phyloP scores from a whole-genome alignment of 2,797 vertebrate genomes.

The Tenualosa ilisha region DNA sequence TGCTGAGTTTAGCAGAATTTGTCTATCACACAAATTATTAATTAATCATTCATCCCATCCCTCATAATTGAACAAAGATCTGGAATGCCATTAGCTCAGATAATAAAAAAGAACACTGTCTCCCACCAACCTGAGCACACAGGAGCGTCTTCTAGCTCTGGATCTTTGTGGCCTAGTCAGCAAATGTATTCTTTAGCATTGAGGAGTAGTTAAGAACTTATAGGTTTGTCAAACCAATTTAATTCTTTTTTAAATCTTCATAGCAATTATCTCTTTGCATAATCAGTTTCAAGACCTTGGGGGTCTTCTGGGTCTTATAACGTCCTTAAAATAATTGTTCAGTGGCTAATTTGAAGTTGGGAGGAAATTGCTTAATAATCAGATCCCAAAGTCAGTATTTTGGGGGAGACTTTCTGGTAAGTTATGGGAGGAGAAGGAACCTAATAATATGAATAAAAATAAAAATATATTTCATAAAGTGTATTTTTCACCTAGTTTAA shows the following conservation, averaged over 20 bases:
- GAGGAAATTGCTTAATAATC: constrained; percentile 82
- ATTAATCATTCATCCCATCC: constrained; percentile 78
- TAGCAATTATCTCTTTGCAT: constrained; percentile 81
- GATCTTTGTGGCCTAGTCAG: constrained; percentile 75
- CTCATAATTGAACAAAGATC: constrained; percentile 78
- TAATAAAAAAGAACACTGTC: constrained; percentile 75
- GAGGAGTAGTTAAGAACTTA: constrained; percentile 79
- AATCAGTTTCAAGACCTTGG: constrained; percentile 80
- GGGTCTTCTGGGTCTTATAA: constrained; percentile 74
- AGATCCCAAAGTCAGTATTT: constrained; percentile 79
- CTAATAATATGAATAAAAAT: neutral
- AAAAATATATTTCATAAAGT: neutral
- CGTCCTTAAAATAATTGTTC: constrained; percentile 81
- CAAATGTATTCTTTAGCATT: constrained; percentile 78
- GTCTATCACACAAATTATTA: constrained; percentile 78
- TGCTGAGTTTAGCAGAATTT: constrained; percentile 77
- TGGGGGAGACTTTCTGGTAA: constrained; percentile 60
- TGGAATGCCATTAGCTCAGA: constrained; percentile 75
- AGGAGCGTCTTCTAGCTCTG: constrained; percentile 55
- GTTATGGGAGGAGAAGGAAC: constrained; percentile 66
- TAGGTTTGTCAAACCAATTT: constrained; percentile 82
- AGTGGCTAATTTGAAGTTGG: constrained; percentile 77
- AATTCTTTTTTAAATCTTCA: constrained; percentile 78
- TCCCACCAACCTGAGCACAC: constrained; percentile 74
- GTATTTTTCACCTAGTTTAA: neutral